phyloP scores from a whole-genome alignment of 1,140 invertebrate species.

The Maconellicoccus hirsutus region DNA sequence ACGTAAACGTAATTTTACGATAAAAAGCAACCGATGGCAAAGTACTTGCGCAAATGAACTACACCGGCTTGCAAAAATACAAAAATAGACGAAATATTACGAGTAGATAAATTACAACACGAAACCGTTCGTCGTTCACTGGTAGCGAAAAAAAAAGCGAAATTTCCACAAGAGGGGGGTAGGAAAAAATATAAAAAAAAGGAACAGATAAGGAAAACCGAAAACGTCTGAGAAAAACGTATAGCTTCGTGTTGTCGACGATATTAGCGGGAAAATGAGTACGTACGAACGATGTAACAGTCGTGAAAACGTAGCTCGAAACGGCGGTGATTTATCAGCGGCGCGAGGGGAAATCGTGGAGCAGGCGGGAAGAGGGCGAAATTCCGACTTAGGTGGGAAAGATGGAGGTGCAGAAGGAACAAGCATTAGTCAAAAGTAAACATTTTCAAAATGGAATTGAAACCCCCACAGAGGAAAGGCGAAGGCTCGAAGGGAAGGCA shows the following conservation, averaged over 20 bases:
- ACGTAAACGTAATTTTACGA: too few relatives aligned
- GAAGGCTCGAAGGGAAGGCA: slow-evolving; percentile 13
- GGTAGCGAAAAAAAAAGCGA: background rate
- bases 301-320: background rate
- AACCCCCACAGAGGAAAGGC: background rate
- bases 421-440: slow-evolving; percentile 29
- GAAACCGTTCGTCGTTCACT: too few relatives aligned
- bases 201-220: too few relatives aligned
- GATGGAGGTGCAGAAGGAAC: slow-evolving; percentile 24
- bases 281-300: background rate
- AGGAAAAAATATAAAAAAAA: background rate
- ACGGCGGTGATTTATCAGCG: slow-evolving; percentile 1
- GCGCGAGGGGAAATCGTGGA: background rate
- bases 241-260: background rate
- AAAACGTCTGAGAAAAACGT: background rate
- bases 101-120: too few relatives aligned
- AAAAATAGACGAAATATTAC: too few relatives aligned
- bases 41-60: too few relatives aligned
- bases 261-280: slow-evolving; percentile 7
- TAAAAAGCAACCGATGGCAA: too few relatives aligned
- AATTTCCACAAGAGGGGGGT: background rate
- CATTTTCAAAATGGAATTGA: slow-evolving; percentile 25
- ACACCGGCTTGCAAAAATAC: too few relatives aligned
- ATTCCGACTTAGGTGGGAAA: slow-evolving; percentile 7
- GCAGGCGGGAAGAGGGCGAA: slow-evolving; percentile 17